phyloP scores from a whole-genome alignment of 1,140 invertebrate species.

The Drosophila tani region DNA sequence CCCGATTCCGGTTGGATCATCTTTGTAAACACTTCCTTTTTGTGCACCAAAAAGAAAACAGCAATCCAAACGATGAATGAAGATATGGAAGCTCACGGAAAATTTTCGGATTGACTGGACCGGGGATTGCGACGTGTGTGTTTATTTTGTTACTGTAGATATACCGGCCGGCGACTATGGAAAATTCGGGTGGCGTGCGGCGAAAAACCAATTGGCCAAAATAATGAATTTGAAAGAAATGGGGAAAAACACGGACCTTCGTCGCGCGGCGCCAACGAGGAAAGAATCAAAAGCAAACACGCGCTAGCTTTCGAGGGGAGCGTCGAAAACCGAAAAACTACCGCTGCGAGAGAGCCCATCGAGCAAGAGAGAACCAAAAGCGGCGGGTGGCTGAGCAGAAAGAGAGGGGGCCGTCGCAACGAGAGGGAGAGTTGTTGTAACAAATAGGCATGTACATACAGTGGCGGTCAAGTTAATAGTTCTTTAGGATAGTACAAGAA shows the following conservation, averaged over 20 bases:
- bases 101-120: slow-evolving; percentile 30
- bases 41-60: slow-evolving; percentile 19
- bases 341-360: slow-evolving; percentile 31
- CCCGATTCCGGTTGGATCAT: slow-evolving; percentile 60
- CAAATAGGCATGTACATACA: slow-evolving; percentile 14
- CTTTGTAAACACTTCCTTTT: slow-evolving; percentile 27
- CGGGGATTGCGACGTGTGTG: slow-evolving; percentile 8
- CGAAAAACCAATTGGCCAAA: slow-evolving; percentile 67
- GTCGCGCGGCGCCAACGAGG: slow-evolving; percentile 79
- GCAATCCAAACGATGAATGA: slow-evolving; percentile 25
- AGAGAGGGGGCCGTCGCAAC: slow-evolving; percentile 23
- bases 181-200: slow-evolving; percentile 48
- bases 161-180: slow-evolving; percentile 42
- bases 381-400: slow-evolving; percentile 11
- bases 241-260: slow-evolving; percentile 72
- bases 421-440: slow-evolving; percentile 55
- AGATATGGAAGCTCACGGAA: slow-evolving; percentile 27
- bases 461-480: neutral
- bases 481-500: too few species aligned
- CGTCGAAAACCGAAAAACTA: slow-evolving; percentile 60
- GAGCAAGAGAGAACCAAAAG: slow-evolving; percentile 20
- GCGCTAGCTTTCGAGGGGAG: slow-evolving; percentile 49
- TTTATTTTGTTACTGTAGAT: slow-evolving; percentile 16
- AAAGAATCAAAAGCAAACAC: slow-evolving; percentile 80
- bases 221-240: slow-evolving; percentile 69